These are phyloP conservation scores for Blomia tropicalis DNA, from an alignment of 2,888 invertebrate genomes.

Conservation along the genomic window DNA sequence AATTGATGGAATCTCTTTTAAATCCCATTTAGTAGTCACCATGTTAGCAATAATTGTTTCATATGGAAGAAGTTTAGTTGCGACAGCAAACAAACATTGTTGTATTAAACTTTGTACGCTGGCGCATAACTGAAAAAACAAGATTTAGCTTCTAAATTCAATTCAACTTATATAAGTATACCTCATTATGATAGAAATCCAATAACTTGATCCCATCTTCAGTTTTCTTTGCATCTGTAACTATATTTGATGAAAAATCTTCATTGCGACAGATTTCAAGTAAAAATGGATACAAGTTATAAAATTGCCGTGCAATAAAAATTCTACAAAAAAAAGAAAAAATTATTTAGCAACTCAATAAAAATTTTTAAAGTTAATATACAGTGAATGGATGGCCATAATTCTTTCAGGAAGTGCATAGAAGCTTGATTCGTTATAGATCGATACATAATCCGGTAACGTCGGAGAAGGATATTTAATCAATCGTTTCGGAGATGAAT, in stretches of 20 bases:
- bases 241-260: not conserved
- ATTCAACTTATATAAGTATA: not conserved
- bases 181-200: slow-evolving; percentile 8
- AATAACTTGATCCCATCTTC: not conserved
- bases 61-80: slow-evolving; percentile 60
- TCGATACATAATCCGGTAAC: slow-evolving; percentile 49
- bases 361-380: too few relatives aligned
- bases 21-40: slow-evolving; percentile 71
- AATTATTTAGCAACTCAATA: not conserved
- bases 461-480: slow-evolving; percentile 41
- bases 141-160: not conserved
- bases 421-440: slow-evolving; percentile 52
- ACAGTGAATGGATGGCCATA: slow-evolving; percentile 76
- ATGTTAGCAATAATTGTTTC: slow-evolving; percentile 61
- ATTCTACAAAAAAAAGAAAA: slow-evolving; percentile 4
- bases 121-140: not conserved
- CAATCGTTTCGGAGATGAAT: not conserved
- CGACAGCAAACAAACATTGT: slow-evolving; percentile 40
- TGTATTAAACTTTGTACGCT: not conserved
- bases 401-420: slow-evolving; percentile 70
- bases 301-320: slow-evolving; percentile 12
- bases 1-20: slow-evolving; percentile 68
- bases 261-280: not conserved
- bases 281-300: not conserved
- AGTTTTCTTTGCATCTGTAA: not conserved